phyloP scores from a whole-genome alignment of 2,888 invertebrate species.

The Bruchidius siliquastri region DNA sequence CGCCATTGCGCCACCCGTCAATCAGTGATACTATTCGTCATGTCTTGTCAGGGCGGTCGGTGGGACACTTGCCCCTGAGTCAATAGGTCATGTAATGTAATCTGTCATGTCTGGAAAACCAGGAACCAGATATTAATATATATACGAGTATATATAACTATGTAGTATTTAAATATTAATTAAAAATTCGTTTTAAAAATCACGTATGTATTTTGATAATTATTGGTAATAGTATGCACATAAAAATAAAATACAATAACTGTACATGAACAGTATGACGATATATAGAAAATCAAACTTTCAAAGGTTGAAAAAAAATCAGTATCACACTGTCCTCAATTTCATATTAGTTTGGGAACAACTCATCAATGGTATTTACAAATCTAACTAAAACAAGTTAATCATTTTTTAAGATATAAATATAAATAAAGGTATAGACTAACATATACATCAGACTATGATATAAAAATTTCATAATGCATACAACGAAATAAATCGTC shows the following conservation, averaged over 20 bases:
- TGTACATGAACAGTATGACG: conserved; percentile 35
- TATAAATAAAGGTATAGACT: conserved; percentile 22
- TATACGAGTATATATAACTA: too few species aligned
- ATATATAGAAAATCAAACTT: conserved; percentile 13
- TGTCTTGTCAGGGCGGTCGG: too few species aligned
- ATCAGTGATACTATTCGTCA: too few species aligned
- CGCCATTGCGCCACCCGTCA: too few species aligned
- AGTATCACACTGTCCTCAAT: conserved; percentile 25
- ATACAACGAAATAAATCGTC: neutral
- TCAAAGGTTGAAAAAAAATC: conserved; percentile 24
- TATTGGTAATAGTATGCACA: conserved; percentile 34
- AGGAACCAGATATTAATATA: too few species aligned
- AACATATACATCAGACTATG: conserved; percentile 28
- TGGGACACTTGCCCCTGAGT: too few species aligned
- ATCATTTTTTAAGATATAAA: conserved; percentile 14
- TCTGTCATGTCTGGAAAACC: too few species aligned
- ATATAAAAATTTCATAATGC: conserved; percentile 9
- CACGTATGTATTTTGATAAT: conserved; percentile 3
- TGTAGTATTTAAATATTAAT: too few species aligned
- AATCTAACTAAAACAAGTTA: conserved; percentile 9
- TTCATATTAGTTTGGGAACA: neutral
- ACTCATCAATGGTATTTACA: conserved; percentile 17
- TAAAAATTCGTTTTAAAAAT: neutral
- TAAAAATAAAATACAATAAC: conserved; percentile 36
- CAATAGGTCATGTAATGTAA: too few species aligned